These are phyloP conservation scores for Caenorhabditis auriculariae DNA, from an alignment of 2,888 invertebrate species.

Conservation along the genomic window DNA sequence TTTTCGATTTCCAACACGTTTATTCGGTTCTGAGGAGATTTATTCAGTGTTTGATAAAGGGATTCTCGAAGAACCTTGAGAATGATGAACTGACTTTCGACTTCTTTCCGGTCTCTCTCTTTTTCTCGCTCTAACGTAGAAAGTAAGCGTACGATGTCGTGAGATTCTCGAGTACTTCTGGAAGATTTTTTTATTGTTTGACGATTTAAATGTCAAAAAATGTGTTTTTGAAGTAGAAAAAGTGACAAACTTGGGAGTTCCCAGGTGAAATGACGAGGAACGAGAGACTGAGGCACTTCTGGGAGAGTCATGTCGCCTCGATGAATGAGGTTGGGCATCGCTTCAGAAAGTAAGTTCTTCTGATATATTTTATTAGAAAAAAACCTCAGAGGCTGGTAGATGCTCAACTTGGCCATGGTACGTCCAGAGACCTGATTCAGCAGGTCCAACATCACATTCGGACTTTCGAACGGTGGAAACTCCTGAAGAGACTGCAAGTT, in stretches of 20 bases:
- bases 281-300: constrained; percentile 15
- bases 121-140: constrained; percentile 35
- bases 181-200: too few relatives aligned
- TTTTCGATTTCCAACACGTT: constrained; percentile 21
- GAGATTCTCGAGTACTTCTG: constrained; percentile 30
- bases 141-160: constrained; percentile 38
- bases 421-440: constrained; percentile 21
- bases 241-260: constrained; percentile 16
- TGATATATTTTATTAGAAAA: too few relatives aligned
- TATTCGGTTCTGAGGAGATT: constrained; percentile 27
- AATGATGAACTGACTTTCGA: constrained; percentile 37
- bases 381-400: too few relatives aligned
- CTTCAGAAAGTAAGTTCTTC: too few relatives aligned
- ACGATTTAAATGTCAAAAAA: too few relatives aligned
- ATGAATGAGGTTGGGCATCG: too few relatives aligned
- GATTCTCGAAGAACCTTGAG: constrained; percentile 21
- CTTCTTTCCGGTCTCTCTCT: constrained; percentile 36
- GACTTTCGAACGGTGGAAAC: constrained; percentile 29
- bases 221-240: neutral
- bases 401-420: constrained; percentile 4
- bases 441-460: constrained; percentile 37
- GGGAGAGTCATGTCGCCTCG: neutral
- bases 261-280: constrained; percentile 19
- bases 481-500: too few relatives aligned
- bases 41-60: neutral